These are phyloP conservation scores for Pinna nobilis DNA, from an alignment of 1,140 invertebrate species.

Conservation along the genomic window DNA sequence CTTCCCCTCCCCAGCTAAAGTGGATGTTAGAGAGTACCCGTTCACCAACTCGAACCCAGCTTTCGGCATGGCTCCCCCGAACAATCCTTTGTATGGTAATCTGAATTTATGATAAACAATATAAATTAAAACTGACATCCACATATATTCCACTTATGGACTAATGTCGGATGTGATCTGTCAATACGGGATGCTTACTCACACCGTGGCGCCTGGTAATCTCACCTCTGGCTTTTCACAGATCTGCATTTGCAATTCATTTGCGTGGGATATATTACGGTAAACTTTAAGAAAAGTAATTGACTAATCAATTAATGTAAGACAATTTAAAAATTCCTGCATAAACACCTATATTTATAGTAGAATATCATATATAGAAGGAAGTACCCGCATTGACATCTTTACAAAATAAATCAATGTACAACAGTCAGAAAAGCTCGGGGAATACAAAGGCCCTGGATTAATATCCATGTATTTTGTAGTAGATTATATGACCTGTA, in stretches of 20 bases:
- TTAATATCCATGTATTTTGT: background rate
- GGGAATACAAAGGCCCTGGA: background rate
- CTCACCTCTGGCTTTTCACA: too few relatives aligned
- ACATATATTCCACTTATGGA: background rate
- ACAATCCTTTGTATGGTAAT: background rate
- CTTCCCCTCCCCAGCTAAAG: background rate
- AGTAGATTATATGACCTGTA: slow-evolving; percentile 79
- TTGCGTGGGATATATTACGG: too few relatives aligned
- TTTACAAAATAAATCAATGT: background rate
- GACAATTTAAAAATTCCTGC: background rate
- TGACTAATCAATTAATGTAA: background rate
- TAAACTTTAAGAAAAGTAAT: too few relatives aligned
- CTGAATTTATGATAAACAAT: background rate
- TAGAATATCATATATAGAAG: too few relatives aligned
- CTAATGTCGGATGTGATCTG: background rate
- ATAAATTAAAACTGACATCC: background rate
- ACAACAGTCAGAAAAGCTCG: background rate
- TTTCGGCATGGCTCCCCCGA: background rate
- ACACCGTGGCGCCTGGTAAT: too few relatives aligned
- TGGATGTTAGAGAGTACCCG: background rate
- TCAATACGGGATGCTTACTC: background rate
- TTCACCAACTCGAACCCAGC: background rate
- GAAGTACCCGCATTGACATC: background rate
- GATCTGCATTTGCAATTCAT: too few relatives aligned
- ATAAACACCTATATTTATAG: background rate